These are phyloP conservation scores for Mormyrus hasselquistii DNA, from an alignment of 2,797 vertebrate species.

Conservation along the genomic window DNA sequence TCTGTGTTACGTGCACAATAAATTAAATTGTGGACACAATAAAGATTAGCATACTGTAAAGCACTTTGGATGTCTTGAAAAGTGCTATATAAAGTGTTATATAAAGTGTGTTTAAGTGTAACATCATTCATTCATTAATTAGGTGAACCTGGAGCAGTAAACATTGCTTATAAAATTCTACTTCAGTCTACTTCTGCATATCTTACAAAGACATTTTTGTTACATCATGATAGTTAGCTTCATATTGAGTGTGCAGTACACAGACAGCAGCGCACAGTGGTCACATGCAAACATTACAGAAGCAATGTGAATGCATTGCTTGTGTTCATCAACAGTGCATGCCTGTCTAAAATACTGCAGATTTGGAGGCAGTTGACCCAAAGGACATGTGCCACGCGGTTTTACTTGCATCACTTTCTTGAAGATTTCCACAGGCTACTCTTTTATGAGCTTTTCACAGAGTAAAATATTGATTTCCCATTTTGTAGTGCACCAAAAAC, in stretches of 20 bases:
- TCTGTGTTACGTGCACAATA: background rate
- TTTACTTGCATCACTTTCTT: background rate
- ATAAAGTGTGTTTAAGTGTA: background rate
- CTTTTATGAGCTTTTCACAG: too few relatives aligned
- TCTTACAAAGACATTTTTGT: background rate
- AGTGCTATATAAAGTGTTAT: background rate
- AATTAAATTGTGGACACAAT: background rate
- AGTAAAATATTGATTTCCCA: too few relatives aligned
- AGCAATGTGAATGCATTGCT: background rate
- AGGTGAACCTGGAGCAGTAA: background rate
- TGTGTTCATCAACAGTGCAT: background rate
- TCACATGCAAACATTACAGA: background rate
- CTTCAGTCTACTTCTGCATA: background rate
- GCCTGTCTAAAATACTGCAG: background rate
- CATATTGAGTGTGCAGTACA: background rate
- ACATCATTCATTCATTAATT: background rate
- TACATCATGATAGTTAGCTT: background rate
- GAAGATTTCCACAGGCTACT: too few relatives aligned
- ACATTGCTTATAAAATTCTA: background rate
- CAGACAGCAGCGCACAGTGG: background rate
- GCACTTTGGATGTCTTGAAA: background rate
- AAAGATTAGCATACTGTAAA: background rate
- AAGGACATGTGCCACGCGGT: too few relatives aligned
- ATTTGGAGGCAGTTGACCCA: background rate
- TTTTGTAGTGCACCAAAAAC: too few relatives aligned